Evolutionary conservation across 2,888 invertebrate species (phyloP).

Genomic region (Aquatica leii): DNA sequence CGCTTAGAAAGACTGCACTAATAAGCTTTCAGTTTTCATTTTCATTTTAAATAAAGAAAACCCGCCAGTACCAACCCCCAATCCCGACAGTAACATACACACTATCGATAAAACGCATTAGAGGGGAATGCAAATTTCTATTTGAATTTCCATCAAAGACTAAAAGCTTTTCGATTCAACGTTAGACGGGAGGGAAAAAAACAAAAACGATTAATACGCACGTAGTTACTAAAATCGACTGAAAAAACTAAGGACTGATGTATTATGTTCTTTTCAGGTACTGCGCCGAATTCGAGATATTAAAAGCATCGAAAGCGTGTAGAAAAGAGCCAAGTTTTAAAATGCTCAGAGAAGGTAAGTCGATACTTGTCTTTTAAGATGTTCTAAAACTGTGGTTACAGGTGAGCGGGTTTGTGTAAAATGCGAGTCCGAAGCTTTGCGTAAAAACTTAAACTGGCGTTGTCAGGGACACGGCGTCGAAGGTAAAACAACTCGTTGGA

Average conservation of each 20-base stretch:
- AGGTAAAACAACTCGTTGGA: slow-evolving; percentile 80
- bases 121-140: slow-evolving; percentile 22
- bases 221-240: too few relatives aligned
- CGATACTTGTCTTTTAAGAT: not conserved
- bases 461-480: slow-evolving; percentile 88
- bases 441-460: slow-evolving; percentile 76
- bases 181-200: too few relatives aligned
- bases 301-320: slow-evolving; percentile 84
- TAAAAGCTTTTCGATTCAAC: slow-evolving; percentile 19
- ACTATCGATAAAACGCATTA: slow-evolving; percentile 29
- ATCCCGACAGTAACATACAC: not conserved
- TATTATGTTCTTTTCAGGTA: slow-evolving; percentile 74
- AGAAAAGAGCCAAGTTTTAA: slow-evolving; percentile 78
- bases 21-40: slow-evolving; percentile 5
- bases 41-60: not conserved
- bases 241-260: too few relatives aligned
- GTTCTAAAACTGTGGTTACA: slow-evolving; percentile 53
- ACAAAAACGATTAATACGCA: too few relatives aligned
- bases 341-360: slow-evolving; percentile 76
- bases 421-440: slow-evolving; percentile 84
- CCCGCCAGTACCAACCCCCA: not conserved
- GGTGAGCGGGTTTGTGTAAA: slow-evolving; percentile 81
- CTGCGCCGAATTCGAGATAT: slow-evolving; percentile 84
- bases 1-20: not conserved
- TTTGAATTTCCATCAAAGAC: slow-evolving; percentile 20